phyloP scores from a whole-genome alignment of 2,888 invertebrate species.

The Trissolcus brochymenae region DNA sequence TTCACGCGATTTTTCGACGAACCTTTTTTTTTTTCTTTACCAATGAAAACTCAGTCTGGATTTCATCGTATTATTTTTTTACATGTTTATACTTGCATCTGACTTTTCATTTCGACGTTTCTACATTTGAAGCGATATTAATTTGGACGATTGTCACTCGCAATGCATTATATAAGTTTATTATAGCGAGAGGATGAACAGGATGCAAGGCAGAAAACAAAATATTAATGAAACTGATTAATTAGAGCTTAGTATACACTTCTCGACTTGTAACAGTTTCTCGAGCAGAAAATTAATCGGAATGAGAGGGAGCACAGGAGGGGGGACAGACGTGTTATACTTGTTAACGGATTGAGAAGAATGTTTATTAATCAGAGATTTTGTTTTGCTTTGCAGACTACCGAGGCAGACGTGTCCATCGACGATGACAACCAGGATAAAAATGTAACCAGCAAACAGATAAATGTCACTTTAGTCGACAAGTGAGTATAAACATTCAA shows the following conservation, averaged over 20 bases:
- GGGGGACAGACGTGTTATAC: not conserved
- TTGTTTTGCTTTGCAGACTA: conserved; percentile 65
- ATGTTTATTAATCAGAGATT: conserved; percentile 4
- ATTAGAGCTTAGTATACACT: conserved; percentile 29
- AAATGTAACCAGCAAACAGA: conserved; percentile 72
- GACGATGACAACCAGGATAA: conserved; percentile 74
- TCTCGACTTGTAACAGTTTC: conserved; percentile 16
- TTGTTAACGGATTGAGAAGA: conserved; percentile 3
- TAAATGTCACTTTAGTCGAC: conserved; percentile 73
- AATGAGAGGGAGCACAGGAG: not conserved
- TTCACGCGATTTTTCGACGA: too few species aligned
- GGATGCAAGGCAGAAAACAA: too few species aligned
- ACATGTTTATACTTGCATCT: not conserved
- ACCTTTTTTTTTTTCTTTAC: too few species aligned
- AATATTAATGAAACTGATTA: conserved; percentile 10
- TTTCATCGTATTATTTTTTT: not conserved
- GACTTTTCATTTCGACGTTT: not conserved
- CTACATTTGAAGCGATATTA: not conserved
- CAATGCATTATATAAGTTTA: too few species aligned
- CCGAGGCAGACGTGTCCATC: conserved; percentile 76
- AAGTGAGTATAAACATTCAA: conserved; percentile 64
- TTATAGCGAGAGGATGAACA: too few species aligned
- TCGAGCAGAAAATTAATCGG: conserved; percentile 9
- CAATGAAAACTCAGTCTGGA: not conserved
- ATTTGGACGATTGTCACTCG: too few species aligned